Base-by-base conservation (phyloP, 2,888 invertebrate species). In the Phengaris alcon region DNA sequence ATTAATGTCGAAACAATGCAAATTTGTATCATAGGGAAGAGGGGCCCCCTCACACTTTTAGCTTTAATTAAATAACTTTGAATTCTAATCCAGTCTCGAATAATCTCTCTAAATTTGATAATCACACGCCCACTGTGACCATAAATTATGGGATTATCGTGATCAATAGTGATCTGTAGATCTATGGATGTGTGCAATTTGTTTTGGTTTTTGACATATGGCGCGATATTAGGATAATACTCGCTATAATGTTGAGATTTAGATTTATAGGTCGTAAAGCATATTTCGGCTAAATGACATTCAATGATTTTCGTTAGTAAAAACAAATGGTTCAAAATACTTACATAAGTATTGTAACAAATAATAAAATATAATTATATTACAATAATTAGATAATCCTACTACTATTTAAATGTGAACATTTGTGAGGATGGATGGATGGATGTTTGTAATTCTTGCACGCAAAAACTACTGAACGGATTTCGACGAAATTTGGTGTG, bases 141-240 rank as follows among this genome's bases (percentile, higher is more conserved):
- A 91, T 92, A 90, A 90, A 91, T 92, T 84, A 89, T 78, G 81
- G 90, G 83, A 87, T 92, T 91, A 90, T 3, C 79, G 79, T 78
- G 82, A 82, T 85, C 85, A 77, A 84, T 87, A 87, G 86, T 55
- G 55, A 55, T 55, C 55, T 64, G 35, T 64, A 64, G 64, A 64
- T 64, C 64, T 44, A 13, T 64, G 12, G 64, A 64, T 64, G 35
- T 2, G 35, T 86, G 84, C 85, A 83, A 87, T 86, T 82, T 85
- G 84, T 83, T 82, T 81, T 81, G 82, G 83, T 79, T 82, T 78
- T 77, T 78, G 77, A 77, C 86, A 86, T 84, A 83, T 82, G 86
- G 84, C 76, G 79, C 77, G 80, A 81, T 76, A 82, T 84, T 83
- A 80, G 81, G 80, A 80, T 83, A 79, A 82, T 81, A 77, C 78